phyloP scores from a whole-genome alignment of 2,797 vertebrate genomes.

The Corythornis leucogaster region DNA sequence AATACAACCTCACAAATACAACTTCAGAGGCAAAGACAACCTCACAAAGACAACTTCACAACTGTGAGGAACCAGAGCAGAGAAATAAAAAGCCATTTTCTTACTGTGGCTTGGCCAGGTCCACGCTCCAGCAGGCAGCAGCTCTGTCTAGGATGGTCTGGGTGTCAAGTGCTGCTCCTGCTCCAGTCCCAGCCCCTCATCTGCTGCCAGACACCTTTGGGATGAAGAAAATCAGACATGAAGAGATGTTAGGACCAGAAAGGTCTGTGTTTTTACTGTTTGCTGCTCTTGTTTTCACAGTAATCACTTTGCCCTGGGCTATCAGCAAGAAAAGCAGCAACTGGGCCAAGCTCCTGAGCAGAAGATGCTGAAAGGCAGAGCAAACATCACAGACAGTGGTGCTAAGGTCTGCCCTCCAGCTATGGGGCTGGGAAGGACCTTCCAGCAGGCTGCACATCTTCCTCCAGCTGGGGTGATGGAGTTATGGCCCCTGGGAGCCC shows the following conservation, averaged over 20 bases:
- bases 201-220: not conserved
- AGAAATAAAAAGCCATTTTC: not conserved
- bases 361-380: not conserved
- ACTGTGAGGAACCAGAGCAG: not conserved
- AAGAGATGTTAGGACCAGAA: not conserved
- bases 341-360: not conserved
- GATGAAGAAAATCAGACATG: not conserved
- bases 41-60: too few species aligned
- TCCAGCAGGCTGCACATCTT: fast-evolving
- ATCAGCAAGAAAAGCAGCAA: not conserved
- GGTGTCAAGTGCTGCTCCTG: not conserved
- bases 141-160: fast-evolving
- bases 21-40: too few species aligned
- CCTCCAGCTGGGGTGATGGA: not conserved
- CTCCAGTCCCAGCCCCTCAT: not conserved
- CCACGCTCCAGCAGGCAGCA: fast-evolving
- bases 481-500: not conserved
- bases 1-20: too few species aligned
- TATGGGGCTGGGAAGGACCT: not conserved
- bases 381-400: fast-evolving
- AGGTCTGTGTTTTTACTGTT: not conserved
- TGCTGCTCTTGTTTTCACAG: not conserved
- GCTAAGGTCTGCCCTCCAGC: not conserved
- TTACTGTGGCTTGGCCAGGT: not conserved
- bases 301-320: not conserved